Evolutionary conservation across 2,113 vertebrate species (phyloP), one percentile per base, ranked within the genome.

Genomic region (Meriones unguiculatus): DNA sequence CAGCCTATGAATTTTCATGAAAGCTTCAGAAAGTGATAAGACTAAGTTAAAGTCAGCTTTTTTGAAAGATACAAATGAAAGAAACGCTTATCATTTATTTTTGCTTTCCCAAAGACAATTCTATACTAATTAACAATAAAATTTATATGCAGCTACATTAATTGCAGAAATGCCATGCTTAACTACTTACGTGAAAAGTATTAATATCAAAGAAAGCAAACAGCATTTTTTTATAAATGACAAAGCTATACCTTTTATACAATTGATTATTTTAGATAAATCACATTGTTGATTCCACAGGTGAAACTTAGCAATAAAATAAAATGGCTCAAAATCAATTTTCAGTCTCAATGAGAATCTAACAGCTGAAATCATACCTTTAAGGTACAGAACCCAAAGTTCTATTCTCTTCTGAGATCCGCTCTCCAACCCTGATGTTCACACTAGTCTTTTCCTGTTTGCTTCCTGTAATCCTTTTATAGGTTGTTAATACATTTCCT

Each of bases 241-340:
- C 67, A 93, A 91, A 93, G 65, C 6, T 87, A 87, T 85, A 80
- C 2, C 30, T 54, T 90, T 52, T 12, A 78, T 69, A 93, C 25
- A 96, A 89, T 5, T 81, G 52, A 97, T 80, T 93, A 96, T 94
- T 94, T 10, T 46, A 97, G 82, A 30, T 93, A 96, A 84, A 69
- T 96, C 25, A 93, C 62, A 50, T 82, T 90, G 86, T 18, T 89
- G 38, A 70, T 65, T 89, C 32, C 84, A 94, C 25, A 95, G 76
- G 41, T 57, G 6, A 87, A 96, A 7, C 32, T 96, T 72, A 97
- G 13, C 70, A 96, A 89, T 92, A 91, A 94, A 95, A 41, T 57
- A 95, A 77, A 87, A 76, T n/a, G 62, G 17, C 46, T 97, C 59
- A 97, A 94, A 89, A 69, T 77, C 25, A 93, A 62, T 90, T 94